Percentiles rank a stretch among this genome's conserved stretches.
These are phyloP conservation scores for Hyposmocoma kahamanoa DNA, from an alignment of 1,140 invertebrate genomes.

Conservation along the genomic window DNA sequence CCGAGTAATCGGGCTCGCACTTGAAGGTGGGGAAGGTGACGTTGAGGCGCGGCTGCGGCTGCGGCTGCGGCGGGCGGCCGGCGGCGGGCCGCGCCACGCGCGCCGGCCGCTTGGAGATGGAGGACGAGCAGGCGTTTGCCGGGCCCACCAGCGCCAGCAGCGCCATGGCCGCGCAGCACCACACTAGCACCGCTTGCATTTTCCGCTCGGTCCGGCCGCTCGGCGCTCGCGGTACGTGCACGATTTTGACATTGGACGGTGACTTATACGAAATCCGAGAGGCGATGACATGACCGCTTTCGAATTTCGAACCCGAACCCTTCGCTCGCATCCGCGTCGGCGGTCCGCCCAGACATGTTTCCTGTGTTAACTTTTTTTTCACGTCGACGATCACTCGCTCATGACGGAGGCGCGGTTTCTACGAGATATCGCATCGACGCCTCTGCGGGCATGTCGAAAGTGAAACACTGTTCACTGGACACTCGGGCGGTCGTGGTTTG, in stretches of 20 bases:
- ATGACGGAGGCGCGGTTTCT: constrained; percentile 71
- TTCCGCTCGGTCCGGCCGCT: constrained; percentile 54
- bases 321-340: constrained; percentile 69
- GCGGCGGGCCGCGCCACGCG: constrained; percentile 61
- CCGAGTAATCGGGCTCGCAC: constrained; percentile 92
- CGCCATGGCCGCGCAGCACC: constrained; percentile 62
- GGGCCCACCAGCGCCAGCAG: constrained; percentile 57
- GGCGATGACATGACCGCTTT: constrained; percentile 72
- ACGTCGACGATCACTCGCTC: constrained; percentile 70
- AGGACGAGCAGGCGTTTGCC: constrained; percentile 65
- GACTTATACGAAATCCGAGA: constrained; percentile 70
- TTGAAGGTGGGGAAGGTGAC: constrained; percentile 96
- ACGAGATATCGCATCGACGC: constrained; percentile 68
- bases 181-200: constrained; percentile 70
- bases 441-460: constrained; percentile 62
- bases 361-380: constrained; percentile 70
- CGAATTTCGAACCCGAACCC: constrained; percentile 72
- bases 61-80: constrained; percentile 76
- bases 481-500: constrained; percentile 40
- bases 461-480: constrained; percentile 48
- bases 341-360: constrained; percentile 71
- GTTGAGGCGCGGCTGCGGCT: constrained; percentile 88
- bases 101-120: constrained; percentile 66
- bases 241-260: constrained; percentile 72
- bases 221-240: constrained; percentile 62